A percentile compares a stretch with the other conserved stretches of the same genome.
These are phyloP conservation scores for Chrysogorgia sp. DNA, from an alignment of 92 coral and sea anemone genomes.

Conservation along the genomic window DNA sequence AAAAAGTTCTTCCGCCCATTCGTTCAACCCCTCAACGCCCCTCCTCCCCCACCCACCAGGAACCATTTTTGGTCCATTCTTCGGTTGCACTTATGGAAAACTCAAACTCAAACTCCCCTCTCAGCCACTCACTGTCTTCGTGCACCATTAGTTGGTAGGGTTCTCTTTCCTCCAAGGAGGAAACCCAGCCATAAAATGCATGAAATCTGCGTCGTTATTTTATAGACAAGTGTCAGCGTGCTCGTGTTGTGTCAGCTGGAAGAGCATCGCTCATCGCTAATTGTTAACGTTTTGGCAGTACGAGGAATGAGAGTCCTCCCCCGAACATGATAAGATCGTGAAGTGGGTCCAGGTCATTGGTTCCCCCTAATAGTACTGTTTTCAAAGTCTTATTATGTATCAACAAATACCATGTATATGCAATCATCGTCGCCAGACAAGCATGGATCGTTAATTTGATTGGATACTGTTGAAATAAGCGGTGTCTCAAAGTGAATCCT, in stretches of 20 bases:
- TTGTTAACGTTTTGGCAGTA: constrained; percentile 70
- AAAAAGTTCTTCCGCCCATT: constrained; percentile 80
- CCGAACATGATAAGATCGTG: constrained; percentile 63
- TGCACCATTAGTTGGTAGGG: no score
- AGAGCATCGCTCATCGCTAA: constrained; percentile 45
- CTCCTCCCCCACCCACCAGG: constrained; percentile 62
- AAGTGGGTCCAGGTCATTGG: constrained; percentile 85
- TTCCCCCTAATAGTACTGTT: constrained; percentile 87
- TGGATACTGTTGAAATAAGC: constrained; percentile 45
- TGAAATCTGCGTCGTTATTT: constrained; percentile 27
- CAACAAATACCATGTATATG: constrained; percentile 79
- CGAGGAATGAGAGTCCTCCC: constrained; percentile 55
- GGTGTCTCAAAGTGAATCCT: constrained; percentile 43
- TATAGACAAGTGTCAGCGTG: constrained; percentile 1
- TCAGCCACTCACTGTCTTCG: no score
- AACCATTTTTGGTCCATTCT: no score
- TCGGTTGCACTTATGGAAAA: no score
- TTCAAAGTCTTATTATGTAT: constrained; percentile 95
- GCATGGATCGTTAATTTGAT: constrained; percentile 36
- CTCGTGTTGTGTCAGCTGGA: constrained; percentile 46
- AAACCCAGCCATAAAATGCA: constrained; percentile 47
- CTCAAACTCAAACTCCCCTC: no score
- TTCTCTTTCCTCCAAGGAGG: no score
- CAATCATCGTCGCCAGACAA: constrained; percentile 36
- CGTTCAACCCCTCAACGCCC: constrained; percentile 87